Conservation (phyloP, 2,113 vertebrate genomes). For the Meleagris gallopavo region DNA sequence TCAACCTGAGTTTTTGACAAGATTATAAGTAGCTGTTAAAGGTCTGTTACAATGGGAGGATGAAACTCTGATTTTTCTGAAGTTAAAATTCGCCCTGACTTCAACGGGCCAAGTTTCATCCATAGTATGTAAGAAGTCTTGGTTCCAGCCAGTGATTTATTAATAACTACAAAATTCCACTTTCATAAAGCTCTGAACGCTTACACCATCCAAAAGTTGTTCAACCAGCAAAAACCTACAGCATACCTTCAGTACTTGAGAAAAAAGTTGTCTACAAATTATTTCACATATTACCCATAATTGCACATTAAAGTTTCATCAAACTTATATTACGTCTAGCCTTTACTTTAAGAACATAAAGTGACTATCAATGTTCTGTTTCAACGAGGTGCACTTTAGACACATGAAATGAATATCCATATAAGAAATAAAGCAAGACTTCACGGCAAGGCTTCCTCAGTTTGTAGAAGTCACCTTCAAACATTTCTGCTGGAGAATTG, state of each 20-base stretch:
- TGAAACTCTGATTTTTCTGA: not conserved
- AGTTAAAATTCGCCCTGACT: slow-evolving; percentile 8
- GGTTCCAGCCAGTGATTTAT: not conserved
- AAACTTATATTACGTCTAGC: not conserved
- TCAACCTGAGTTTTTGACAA: slow-evolving; percentile 27
- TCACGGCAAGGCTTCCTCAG: not conserved
- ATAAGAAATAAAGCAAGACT: not conserved
- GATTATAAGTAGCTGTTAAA: not conserved
- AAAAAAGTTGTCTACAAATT: not conserved
- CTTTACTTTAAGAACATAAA: not conserved
- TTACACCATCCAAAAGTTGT: not conserved
- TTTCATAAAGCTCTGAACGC: not conserved
- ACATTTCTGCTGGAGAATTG: not conserved
- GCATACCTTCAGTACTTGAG: not conserved
- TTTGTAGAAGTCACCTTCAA: slow-evolving; percentile 29
- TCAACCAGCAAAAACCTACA: not conserved
- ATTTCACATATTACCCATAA: not conserved
- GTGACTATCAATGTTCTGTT: not conserved
- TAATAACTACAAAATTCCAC: not conserved
- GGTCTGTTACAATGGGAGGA: not conserved
- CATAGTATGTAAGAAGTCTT: not conserved
- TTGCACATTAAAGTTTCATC: not conserved
- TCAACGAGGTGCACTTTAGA: not conserved
- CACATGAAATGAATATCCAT: not conserved
- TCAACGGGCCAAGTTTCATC: not conserved